These are phyloP conservation scores for Cherax quadricarinatus DNA, from an alignment of 1,140 invertebrate species.

Conservation along the genomic window DNA sequence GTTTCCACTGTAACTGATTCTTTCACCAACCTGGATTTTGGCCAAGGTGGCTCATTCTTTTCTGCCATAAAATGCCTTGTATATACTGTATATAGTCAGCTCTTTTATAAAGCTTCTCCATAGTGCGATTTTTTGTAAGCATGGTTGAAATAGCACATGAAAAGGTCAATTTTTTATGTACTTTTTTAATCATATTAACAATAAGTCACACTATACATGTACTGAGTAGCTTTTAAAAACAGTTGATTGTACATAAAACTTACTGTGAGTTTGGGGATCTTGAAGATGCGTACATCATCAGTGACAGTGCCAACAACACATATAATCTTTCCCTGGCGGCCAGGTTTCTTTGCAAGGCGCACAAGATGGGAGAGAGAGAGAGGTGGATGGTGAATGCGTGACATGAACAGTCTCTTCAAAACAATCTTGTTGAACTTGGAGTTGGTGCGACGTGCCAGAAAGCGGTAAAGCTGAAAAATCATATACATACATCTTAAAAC, in stretches of 20 bases:
- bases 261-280: slow-evolving; percentile 86
- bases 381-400: slow-evolving; percentile 94
- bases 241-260: neutral
- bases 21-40: no score
- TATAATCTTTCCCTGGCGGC: slow-evolving; percentile 90
- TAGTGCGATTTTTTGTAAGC: no score
- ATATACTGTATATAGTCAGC: no score
- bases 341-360: slow-evolving; percentile 91
- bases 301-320: slow-evolving; percentile 97
- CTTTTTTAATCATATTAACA: no score
- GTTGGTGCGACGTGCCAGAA: slow-evolving; percentile 94
- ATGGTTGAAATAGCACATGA: no score
- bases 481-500: neutral
- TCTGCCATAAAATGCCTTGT: no score
- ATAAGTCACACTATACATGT: no score
- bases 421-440: slow-evolving; percentile 98
- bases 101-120: no score
- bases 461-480: slow-evolving; percentile 92
- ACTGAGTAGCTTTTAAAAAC: no score
- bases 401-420: slow-evolving; percentile 97
- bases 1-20: no score
- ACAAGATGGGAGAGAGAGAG: slow-evolving; percentile 92
- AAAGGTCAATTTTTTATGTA: no score
- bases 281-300: slow-evolving; percentile 94
- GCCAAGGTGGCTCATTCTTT: no score